Base-by-base conservation (phyloP, 2,888 invertebrate genomes). In the Hyles lineata region DNA sequence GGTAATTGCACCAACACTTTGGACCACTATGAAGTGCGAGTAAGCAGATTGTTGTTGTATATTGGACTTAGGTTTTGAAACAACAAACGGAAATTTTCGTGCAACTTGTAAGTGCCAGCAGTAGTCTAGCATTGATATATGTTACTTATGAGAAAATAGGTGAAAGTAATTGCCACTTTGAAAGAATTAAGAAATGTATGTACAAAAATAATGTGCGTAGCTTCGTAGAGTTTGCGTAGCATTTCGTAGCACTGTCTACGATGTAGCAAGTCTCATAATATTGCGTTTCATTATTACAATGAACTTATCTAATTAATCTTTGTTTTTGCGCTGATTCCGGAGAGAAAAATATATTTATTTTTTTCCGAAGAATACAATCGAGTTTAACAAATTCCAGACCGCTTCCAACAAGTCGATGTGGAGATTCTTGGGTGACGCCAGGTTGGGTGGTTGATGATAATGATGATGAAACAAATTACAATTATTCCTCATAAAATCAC, bases 1-100 rank as follows among this genome's bases (percentile, higher is more conserved):
- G 62, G 70, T 73, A 73, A 73, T 73, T 73, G 73, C 61, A 62
- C 60, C 70, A 73, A 73, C 73, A 73, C 73, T 72, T 70, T 62
- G 52, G 61, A 59, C 61, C 52, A 52, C 73, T 61, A 70, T 73
- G 70, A 73, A 73, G 55, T 70, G 61, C 52, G 61, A 62, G 61
- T 73, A 70, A 70, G 73, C 62, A 70, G 55, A 70, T 73, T 67
- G 72, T 55, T 70, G 70, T 70, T 58, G 67, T 67, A 50, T 67
- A 50, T 67, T 50, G 43, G 43, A 67, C 67, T 67, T 67, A 50
- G 23, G 23, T 50, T 67, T 25, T 67, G 67, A 17, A 50, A 67
- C 67, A 50, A 32, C 61, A 29, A 55, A 17, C 55, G 55, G 43
- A 32, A 62, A 32, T 17, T 50, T 67, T 67, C 23, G 32, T 11